Evolutionary conservation across 2,888 invertebrate species (phyloP), one percentile per base, ranked within the genome.

Genomic region (Phaedon cochleariae): DNA sequence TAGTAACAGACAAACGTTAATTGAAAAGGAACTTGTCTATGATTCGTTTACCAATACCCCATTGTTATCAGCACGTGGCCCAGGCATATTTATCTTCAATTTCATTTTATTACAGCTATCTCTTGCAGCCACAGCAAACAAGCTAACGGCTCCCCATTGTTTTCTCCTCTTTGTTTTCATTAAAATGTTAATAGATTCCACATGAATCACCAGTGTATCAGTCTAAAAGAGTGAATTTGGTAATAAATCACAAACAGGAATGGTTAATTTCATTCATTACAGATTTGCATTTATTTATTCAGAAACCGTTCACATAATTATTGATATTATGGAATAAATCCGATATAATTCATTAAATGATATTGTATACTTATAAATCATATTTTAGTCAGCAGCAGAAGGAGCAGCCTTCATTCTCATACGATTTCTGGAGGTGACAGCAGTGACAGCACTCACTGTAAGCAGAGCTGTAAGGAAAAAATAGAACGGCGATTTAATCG

Each of bases 51-150:
- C 17, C 26, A 7, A 57, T 17, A 26, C 22, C 22, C 57, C 17
- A 64, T 70, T 72, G 66, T 70, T 67, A 59, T 21, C 31, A 58
- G 69, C 70, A 69, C 71, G 71, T 72, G 71, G 66, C 71, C 37
- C 52, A 53, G 48, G 20, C 60, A 54, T 62, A 62, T 67, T 65
- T 66, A 63, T 59, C 41, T 64, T 64, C 37, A 53, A 58, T 60
- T 59, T 54, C 41, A 22, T 62, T 66, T 66, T 51, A 65, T 64
- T 67, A 41, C n/a, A 46, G 61, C 53, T 67, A 62, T 65, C 68
- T 64, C 22, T 57, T 20, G 12, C 52, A 46, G 37, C 59, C 65
- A 62, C 21, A 57, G 41, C 59, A 49, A 59, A 37, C 49, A 21
- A 49, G 55, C 54, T 20, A 54, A 48, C 53, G 53, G 41, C 53